These are phyloP conservation scores for Brachynemurus nebulosus DNA, from an alignment of 2,888 invertebrate genomes.

Conservation along the genomic window DNA sequence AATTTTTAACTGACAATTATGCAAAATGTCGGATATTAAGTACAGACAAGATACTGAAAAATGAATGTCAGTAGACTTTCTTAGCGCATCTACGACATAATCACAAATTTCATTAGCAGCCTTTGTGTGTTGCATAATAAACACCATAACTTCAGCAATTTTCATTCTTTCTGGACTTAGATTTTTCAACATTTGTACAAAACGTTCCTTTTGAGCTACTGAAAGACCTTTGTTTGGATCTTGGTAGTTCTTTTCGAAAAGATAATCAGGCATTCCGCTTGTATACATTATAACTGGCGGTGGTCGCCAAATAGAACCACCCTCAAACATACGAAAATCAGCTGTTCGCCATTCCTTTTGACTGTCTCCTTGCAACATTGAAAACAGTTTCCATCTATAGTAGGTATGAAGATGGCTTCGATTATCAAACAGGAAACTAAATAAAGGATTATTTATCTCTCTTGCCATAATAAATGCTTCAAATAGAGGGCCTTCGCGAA, in stretches of 20 bases:
- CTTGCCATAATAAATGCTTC: constrained; percentile 99
- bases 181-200: constrained; percentile 81
- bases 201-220: constrained; percentile 75
- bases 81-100: constrained; percentile 77
- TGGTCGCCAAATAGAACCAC: constrained; percentile 92
- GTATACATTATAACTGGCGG: constrained; percentile 90
- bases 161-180: constrained; percentile 66
- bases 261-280: constrained; percentile 93
- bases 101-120: constrained; percentile 92
- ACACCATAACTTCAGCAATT: constrained; percentile 94
- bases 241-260: constrained; percentile 61
- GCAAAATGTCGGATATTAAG: constrained; percentile 90
- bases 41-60: constrained; percentile 89
- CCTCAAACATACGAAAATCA: constrained; percentile 93
- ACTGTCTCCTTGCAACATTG: constrained; percentile 89
- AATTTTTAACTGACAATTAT: constrained; percentile 93
- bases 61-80: constrained; percentile 64
- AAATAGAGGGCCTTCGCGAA: constrained; percentile 98
- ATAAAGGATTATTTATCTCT: constrained; percentile 80
- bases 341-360: constrained; percentile 79
- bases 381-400: constrained; percentile 97
- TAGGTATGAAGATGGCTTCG: constrained; percentile 97
- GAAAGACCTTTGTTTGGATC: constrained; percentile 57
- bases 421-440: constrained; percentile 92
- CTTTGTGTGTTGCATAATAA: constrained; percentile 97